Conservation (phyloP, 2,888 invertebrate genomes). For the Papilio gigon region DNA sequence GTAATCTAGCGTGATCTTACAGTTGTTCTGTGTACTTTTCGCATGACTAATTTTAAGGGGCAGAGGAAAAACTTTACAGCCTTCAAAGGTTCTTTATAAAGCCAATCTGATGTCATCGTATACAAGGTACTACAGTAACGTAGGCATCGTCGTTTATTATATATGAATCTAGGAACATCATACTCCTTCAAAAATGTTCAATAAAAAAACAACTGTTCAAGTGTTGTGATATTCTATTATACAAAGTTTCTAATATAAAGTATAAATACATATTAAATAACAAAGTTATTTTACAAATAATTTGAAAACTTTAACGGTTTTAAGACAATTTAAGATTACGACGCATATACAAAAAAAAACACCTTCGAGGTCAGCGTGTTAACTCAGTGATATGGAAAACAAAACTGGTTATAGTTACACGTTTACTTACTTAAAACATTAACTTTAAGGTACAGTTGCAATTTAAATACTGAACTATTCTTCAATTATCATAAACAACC, state of each 20-base stretch:
- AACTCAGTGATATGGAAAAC: conserved; percentile 17
- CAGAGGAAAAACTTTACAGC: conserved; percentile 42
- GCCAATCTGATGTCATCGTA: background rate
- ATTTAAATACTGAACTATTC: background rate
- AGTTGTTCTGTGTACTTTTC: conserved; percentile 50
- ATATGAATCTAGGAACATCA: too few relatives aligned
- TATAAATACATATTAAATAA: background rate
- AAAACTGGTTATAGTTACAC: conserved; percentile 12
- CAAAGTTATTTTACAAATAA: background rate
- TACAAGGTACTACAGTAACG: background rate
- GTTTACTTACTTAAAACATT: too few relatives aligned
- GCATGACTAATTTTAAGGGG: conserved; percentile 52
- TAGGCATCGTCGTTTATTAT: too few relatives aligned
- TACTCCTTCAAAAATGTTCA: too few relatives aligned
- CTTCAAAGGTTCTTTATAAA: background rate
- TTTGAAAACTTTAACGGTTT: background rate
- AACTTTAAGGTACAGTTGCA: background rate
- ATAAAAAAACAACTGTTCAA: too few relatives aligned
- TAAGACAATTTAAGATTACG: background rate
- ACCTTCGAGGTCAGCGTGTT: conserved; percentile 17
- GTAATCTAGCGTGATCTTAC: conserved; percentile 39
- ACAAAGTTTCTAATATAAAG: background rate
- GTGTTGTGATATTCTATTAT: too few relatives aligned
- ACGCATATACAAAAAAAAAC: conserved; percentile 31
- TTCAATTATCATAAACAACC: too few relatives aligned